phyloP scores from a whole-genome alignment of 2,888 invertebrate genomes.

The Lithophane socia region DNA sequence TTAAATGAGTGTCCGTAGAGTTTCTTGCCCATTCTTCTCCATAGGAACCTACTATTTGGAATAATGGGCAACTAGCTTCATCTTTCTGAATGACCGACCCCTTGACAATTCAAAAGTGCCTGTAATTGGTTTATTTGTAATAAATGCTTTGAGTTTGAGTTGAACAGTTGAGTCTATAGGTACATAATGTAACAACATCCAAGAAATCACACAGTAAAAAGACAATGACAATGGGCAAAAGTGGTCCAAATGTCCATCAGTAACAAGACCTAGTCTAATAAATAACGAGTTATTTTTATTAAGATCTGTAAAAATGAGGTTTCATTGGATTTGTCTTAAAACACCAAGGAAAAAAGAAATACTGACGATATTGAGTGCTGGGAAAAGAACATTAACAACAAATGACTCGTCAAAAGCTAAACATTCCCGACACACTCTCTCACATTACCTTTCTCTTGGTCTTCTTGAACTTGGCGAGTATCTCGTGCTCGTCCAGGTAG shows the following conservation, averaged over 20 bases:
- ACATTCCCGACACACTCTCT: not conserved
- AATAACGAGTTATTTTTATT: not conserved
- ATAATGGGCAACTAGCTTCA: no score
- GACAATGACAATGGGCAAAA: not conserved
- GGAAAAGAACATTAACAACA: not conserved
- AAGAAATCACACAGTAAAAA: not conserved
- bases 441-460: slow-evolving; percentile 93
- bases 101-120: no score
- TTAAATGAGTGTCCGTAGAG: no score
- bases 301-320: not conserved
- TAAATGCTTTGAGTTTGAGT: no score
- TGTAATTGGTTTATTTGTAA: no score
- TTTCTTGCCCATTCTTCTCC: no score
- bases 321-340: not conserved
- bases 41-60: no score
- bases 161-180: not conserved
- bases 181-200: not conserved
- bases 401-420: not conserved
- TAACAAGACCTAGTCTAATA: not conserved
- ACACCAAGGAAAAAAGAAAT: not conserved
- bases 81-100: no score
- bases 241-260: not conserved
- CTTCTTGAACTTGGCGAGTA: slow-evolving; percentile 96
- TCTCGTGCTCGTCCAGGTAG: slow-evolving; percentile 96
- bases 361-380: not conserved